Conservation (phyloP, 2,888 invertebrate species). For the Chaetoderma sp. region DNA sequence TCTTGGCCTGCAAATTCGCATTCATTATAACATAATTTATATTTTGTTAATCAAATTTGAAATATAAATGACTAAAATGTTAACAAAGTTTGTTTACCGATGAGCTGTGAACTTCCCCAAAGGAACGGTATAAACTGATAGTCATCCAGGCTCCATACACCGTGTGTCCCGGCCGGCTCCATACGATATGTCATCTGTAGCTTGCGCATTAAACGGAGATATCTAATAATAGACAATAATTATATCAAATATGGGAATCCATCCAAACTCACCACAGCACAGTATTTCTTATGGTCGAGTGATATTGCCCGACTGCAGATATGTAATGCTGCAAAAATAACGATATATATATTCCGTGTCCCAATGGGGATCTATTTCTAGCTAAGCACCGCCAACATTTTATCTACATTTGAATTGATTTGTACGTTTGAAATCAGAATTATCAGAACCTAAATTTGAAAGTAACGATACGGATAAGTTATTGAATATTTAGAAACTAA, state of each 20-base stretch:
- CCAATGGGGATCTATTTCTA: background rate
- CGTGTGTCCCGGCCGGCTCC: slow-evolving; percentile 99
- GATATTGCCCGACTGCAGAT: no score
- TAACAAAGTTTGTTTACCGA: slow-evolving; percentile 78
- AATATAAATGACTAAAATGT: no score
- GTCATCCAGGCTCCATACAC: slow-evolving; percentile 99
- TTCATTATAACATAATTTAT: no score
- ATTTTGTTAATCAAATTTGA: no score
- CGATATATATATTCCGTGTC: background rate
- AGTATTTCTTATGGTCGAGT: no score
- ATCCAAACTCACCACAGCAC: background rate
- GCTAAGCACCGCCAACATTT: background rate
- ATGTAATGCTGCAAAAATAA: background rate
- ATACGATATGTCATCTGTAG: slow-evolving; percentile 93
- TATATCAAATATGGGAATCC: background rate
- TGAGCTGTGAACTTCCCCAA: slow-evolving; percentile 98
- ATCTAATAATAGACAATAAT: slow-evolving; percentile 72
- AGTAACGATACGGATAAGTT: no score
- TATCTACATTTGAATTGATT: background rate
- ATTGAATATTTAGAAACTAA: no score
- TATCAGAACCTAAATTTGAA: no score
- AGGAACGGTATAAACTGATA: slow-evolving; percentile 98
- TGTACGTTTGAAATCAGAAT: background rate
- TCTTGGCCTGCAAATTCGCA: no score
- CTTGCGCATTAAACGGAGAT: slow-evolving; percentile 84